Evolutionary conservation across 2,888 invertebrate genomes (phyloP), one percentile per base, ranked within the genome.

Genomic region (Heliconius sara): DNA sequence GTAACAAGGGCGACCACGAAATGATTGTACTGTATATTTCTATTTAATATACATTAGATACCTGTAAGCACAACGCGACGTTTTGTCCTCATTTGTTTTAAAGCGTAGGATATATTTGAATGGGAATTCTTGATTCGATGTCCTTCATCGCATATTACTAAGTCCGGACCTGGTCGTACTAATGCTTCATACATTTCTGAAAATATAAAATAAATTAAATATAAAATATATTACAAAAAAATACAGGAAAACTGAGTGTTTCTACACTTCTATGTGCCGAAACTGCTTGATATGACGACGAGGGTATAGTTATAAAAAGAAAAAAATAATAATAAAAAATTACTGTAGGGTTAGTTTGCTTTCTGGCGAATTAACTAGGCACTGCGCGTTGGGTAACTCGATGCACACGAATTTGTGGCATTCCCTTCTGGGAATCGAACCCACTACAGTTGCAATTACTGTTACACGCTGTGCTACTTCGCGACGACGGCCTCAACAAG

Each of bases 51-150:
- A 22, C 6, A 25, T 22, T 3, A 75, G 0, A 39, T 65, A 95
- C 95, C 99, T 4, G 99, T 99, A 47, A 99, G 95, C 0, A 99
- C 99, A 25, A 99, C 97, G 83, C 99, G 96, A 25, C 99, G 96
- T 88, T 98, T 98, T 0, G 99, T 99, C 85, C 97, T 96, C 95
- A 99, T 99, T 89, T 98, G 98, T 89, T 99, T 99, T 66, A 99
- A 95, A 0, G 99, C 98, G 89, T 98, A 97, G 0, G 99, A 99
- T 86, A 99, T 99, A 82, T 99, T 98, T 1, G 99, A 99, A 88
- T 99, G 99, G 0, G 99, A 98, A 91, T 99, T 99, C 92, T 99
- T 99, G 84, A 99, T 99, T 30, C 99, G 96, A 91, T 99, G 99
- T 0, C 99, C 99, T 92, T 99, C 99, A 86, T 99, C 99, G 89